Percentiles rank a stretch among this genome's conserved stretches.
Conservation (phyloP, 2,797 vertebrate genomes). For the Leptoclinus maculatus region DNA sequence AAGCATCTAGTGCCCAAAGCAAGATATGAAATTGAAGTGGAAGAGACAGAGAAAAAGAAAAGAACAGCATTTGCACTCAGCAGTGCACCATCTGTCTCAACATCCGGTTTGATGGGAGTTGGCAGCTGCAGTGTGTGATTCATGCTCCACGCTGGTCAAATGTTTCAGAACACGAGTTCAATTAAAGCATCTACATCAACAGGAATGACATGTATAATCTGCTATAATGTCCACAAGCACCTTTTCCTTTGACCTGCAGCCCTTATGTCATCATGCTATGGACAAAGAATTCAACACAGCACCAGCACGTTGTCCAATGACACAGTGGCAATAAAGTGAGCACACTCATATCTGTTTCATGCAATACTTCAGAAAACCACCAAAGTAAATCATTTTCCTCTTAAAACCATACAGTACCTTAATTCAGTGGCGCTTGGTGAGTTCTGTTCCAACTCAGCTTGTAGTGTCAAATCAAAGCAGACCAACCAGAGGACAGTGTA, state of each 20-base stretch:
- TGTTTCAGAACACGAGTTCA: neutral
- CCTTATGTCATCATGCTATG: neutral
- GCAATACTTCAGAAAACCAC: neutral
- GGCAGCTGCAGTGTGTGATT: constrained; percentile 5
- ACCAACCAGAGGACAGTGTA: neutral
- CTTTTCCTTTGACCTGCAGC: too few species aligned
- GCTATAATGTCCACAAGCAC: neutral
- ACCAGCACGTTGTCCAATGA: neutral
- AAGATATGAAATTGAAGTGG: constrained; percentile 13
- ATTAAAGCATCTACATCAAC: neutral
- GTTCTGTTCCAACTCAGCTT: neutral
- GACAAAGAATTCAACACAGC: neutral
- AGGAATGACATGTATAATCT: neutral
- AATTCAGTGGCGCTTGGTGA: neutral
- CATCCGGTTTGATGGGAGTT: constrained; percentile 21
- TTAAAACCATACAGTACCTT: too few species aligned
- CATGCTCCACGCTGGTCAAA: constrained; percentile 15
- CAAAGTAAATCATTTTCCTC: neutral
- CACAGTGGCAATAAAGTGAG: neutral
- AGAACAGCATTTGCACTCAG: constrained; percentile 13
- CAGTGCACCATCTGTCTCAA: constrained; percentile 27
- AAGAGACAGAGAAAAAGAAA: constrained; percentile 39
- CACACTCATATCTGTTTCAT: too few species aligned
- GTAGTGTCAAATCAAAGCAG: neutral
- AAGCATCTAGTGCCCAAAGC: constrained; percentile 11